Conservation (phyloP, 2,113 vertebrate genomes). For the Ranitomeya imitator region DNA sequence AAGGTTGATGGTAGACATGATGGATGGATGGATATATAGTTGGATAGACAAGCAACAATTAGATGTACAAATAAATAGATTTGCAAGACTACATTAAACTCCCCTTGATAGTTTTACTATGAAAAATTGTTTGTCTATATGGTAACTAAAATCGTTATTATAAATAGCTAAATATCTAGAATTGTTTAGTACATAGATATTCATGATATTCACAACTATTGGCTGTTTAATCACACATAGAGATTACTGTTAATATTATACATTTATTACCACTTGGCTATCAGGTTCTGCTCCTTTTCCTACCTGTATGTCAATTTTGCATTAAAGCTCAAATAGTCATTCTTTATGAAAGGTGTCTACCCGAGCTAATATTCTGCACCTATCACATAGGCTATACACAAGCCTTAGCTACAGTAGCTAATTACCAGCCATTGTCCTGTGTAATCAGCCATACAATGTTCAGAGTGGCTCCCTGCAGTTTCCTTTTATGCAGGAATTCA, state of each 20-base stretch:
- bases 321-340: not conserved
- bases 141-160: no score
- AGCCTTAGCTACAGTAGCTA: not conserved
- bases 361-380: not conserved
- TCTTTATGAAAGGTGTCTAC: not conserved
- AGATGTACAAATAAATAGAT: no score
- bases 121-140: no score
- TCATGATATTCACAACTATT: not conserved
- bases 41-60: not conserved
- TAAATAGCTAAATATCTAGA: no score
- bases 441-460: conserved; percentile 12
- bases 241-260: not conserved
- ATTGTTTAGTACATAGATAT: not conserved
- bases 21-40: not conserved
- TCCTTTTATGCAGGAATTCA: conserved; percentile 20
- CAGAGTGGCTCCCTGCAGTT: conserved; percentile 21
- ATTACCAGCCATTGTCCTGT: conserved; percentile 19
- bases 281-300: not conserved
- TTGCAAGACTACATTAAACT: no score
- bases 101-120: no score
- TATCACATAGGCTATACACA: not conserved
- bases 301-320: not conserved
- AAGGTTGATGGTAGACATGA: not conserved
- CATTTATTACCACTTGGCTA: not conserved
- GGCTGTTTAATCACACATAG: not conserved